These are phyloP conservation scores for Monodelphis domestica DNA, from an alignment of 2,797 vertebrate genomes.

Conservation along the genomic window DNA sequence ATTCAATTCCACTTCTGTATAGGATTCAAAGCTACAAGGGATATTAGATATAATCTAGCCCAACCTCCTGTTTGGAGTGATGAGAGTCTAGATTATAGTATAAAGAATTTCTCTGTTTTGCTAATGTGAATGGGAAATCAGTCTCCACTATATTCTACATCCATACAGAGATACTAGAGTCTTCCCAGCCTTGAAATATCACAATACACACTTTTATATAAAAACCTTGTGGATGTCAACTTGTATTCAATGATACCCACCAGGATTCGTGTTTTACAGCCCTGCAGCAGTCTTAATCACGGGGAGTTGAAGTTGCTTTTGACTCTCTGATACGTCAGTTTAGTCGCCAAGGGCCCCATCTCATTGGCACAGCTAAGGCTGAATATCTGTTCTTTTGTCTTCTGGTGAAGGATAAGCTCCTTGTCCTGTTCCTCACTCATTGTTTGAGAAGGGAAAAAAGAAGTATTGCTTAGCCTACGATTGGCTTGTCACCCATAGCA, in stretches of 20 bases:
- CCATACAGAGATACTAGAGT: background rate
- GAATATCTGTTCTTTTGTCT: background rate
- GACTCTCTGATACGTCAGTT: background rate
- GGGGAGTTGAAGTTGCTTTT: background rate
- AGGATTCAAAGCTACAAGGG: background rate
- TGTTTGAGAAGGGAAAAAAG: background rate
- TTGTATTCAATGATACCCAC: background rate
- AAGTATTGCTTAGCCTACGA: background rate
- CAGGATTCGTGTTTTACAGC: background rate
- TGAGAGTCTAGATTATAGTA: background rate
- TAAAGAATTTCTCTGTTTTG: background rate
- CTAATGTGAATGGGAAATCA: background rate
- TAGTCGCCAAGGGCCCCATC: background rate
- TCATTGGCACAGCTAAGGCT: background rate
- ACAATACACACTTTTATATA: background rate
- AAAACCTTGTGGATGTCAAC: background rate
- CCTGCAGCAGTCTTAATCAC: background rate
- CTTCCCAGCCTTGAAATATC: background rate
- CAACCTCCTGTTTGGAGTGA: background rate
- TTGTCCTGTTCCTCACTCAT: background rate
- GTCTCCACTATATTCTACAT: background rate
- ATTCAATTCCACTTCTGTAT: background rate
- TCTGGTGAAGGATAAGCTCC: background rate
- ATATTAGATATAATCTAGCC: background rate
- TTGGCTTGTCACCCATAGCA: background rate